These are phyloP conservation scores for Platyscapa corneri DNA, from an alignment of 1,140 invertebrate genomes.

Conservation along the genomic window DNA sequence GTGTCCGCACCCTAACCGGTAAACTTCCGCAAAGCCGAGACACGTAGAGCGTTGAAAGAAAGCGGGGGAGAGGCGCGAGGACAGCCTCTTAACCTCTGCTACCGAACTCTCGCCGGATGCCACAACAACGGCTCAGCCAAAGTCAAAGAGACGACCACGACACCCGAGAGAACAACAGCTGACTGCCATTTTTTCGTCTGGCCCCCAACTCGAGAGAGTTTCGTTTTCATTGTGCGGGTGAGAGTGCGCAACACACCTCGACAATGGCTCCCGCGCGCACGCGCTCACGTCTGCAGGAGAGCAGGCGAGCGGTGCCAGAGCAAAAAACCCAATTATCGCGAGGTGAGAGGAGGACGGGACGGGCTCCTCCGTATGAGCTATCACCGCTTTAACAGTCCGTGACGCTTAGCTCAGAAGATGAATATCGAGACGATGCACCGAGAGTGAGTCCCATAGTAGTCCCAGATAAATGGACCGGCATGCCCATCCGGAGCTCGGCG, in stretches of 20 bases:
- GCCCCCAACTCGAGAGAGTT: neutral
- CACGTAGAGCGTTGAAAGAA: too few relatives aligned
- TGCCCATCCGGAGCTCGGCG: neutral
- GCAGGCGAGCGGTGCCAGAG: too few relatives aligned
- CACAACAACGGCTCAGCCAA: neutral
- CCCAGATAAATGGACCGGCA: neutral
- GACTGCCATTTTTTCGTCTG: neutral
- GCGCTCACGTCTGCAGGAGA: too few relatives aligned
- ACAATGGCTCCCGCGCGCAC: neutral
- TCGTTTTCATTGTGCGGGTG: conserved; percentile 25
- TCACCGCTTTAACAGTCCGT: neutral
- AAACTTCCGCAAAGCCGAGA: neutral
- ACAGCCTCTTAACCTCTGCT: too few relatives aligned
- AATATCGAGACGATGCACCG: conserved; percentile 9
- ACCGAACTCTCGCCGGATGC: neutral
- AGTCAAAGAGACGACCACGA: neutral
- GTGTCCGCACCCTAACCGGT: neutral
- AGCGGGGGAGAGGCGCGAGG: too few relatives aligned
- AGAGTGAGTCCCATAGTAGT: neutral
- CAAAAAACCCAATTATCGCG: conserved; percentile 29
- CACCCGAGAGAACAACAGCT: neutral
- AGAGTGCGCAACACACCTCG: neutral
- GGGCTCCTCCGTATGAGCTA: neutral
- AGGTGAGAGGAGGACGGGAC: too few relatives aligned
- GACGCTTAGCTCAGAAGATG: neutral